A percentile compares a stretch with the other conserved stretches of the same genome.
Evolutionary conservation across 2,113 vertebrate species (phyloP).

Genomic region (Nematolebias whitei): DNA sequence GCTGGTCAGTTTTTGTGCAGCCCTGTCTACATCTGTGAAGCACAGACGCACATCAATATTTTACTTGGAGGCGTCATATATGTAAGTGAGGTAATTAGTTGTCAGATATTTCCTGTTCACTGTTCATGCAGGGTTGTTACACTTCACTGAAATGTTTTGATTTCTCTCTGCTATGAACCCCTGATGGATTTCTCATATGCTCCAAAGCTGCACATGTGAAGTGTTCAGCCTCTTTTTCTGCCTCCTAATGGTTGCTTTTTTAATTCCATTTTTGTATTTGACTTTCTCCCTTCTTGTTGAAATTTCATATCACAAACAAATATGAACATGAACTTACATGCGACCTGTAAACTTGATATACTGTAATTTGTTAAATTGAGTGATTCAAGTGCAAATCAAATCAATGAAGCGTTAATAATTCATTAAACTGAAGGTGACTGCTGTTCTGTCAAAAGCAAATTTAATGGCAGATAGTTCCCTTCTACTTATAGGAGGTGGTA

Average conservation of each 20-base stretch:
- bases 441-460: background rate
- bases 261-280: too few relatives aligned
- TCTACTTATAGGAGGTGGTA: background rate
- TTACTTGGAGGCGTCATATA: background rate
- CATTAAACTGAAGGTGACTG: background rate
- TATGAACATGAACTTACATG: too few relatives aligned
- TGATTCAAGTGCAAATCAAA: background rate
- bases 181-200: conserved; percentile 7
- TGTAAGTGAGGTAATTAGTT: background rate
- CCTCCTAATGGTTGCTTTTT: background rate
- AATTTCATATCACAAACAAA: too few relatives aligned
- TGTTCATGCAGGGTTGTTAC: background rate
- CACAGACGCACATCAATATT: background rate
- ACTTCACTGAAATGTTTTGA: background rate
- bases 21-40: background rate
- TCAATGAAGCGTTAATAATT: background rate
- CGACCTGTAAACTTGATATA: too few relatives aligned
- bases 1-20: background rate
- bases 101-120: background rate
- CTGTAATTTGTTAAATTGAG: background rate
- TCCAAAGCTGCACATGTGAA: conserved; percentile 3
- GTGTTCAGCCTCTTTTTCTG: background rate
- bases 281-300: background rate
- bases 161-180: background rate
- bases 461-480: background rate